Evolutionary conservation across 53 echinoderm and acorn worm species (phyloP).

Genomic region (Luidia sarsii): DNA sequence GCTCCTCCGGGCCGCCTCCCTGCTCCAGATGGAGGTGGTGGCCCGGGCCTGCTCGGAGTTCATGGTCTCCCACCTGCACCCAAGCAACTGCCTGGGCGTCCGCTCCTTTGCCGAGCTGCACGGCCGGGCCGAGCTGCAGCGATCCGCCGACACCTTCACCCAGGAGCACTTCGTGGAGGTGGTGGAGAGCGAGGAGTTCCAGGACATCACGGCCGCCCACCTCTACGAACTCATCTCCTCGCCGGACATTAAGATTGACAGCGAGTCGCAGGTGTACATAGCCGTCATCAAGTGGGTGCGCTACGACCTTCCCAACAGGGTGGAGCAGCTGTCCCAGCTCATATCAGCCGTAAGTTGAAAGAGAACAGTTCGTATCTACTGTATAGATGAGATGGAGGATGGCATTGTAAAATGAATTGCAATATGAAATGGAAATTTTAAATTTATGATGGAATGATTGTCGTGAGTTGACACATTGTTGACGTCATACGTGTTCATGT

Average conservation of each 20-base stretch:
- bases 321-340: conserved; percentile 72
- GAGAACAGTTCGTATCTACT: too few relatives aligned
- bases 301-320: conserved; percentile 61
- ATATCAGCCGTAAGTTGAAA: conserved; percentile 79
- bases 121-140: conserved; percentile 76
- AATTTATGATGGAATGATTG: too few relatives aligned
- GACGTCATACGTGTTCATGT: too few relatives aligned
- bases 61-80: conserved; percentile 92
- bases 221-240: conserved; percentile 71
- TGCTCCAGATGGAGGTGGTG: conserved; percentile 87
- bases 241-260: conserved; percentile 75
- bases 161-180: conserved; percentile 86
- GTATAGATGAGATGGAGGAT: background rate
- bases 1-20: conserved; percentile 82
- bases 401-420: too few relatives aligned
- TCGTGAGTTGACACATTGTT: too few relatives aligned
- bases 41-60: conserved; percentile 93
- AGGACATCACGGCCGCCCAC: conserved; percentile 65
- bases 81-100: conserved; percentile 91
- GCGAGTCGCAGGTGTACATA: conserved; percentile 83
- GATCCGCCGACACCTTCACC: conserved; percentile 75
- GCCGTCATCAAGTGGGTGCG: conserved; percentile 90
- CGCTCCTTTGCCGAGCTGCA: conserved; percentile 94
- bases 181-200: conserved; percentile 76
- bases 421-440: too few relatives aligned